Evolutionary conservation across 1,140 invertebrate species (phyloP), one percentile per base, ranked within the genome.

Genomic region (Formica selysi): DNA sequence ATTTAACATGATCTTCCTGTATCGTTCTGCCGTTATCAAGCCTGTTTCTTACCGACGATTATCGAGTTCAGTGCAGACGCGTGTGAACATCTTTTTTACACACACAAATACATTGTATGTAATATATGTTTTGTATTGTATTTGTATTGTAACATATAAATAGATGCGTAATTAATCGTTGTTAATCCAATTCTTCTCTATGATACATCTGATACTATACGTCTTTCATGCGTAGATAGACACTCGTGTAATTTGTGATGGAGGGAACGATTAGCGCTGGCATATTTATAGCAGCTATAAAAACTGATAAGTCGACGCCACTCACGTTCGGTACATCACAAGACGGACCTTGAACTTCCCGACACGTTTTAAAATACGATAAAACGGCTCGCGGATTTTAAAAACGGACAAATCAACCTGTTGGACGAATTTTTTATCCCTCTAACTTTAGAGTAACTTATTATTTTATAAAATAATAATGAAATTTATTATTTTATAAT

Each of bases 51-150:
- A 61, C 51, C 32, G 54, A 74, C 68, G 71, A 62, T 86, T 64
- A 76, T 88, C 26, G 26, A 71, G 57, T 59, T 26, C 64, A 29
- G 19, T 44, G 22, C 36, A 61, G 16, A 22, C 29, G 38, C n/a
- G n/a, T 61, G 59, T 73, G 78, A 88, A 85, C 11, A 85, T 68
- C 22, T 84, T 64, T 84, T 26, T 54, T 36, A 67, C 7, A n/a
- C 7, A n/a, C 7, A 26, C 11, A 19, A 22, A 48, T 19, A 51
- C 48, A 51, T 38, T 62, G 29, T 64, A 48, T 22, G 22, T 22
- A 22, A 22, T 22, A 22, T 22, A 22, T 22, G 22, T 22, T 22
- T 22, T 22, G 22, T 22, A 22, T 22, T 22, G 22, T 22, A 22
- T 22, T 22, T 22, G 22, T 22, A 22, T 22, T 0, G 22, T 22